phyloP scores from a whole-genome alignment of 1,140 invertebrate species.

The Xylocopa sonorina region DNA sequence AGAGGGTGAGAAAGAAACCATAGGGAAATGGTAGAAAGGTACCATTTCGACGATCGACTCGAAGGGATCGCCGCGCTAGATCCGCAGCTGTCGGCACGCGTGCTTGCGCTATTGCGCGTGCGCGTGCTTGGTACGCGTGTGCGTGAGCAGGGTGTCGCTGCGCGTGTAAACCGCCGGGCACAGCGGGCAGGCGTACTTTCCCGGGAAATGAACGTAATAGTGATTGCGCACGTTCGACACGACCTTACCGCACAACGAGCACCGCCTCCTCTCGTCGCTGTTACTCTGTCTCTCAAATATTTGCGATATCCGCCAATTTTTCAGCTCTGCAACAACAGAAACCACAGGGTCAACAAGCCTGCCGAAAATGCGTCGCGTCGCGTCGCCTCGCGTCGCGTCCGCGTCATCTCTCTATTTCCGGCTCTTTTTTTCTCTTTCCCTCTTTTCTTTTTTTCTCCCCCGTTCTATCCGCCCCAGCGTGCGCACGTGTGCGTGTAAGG shows the following conservation, averaged over 20 bases:
- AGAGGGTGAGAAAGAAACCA: too few species aligned
- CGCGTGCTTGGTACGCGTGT: constrained; percentile 86
- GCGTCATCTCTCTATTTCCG: constrained; percentile 5
- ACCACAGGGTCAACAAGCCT: constrained; percentile 79
- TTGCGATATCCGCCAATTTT: constrained; percentile 86
- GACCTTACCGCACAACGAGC: constrained; percentile 86
- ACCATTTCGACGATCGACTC: constrained; percentile 21
- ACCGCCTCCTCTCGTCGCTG: constrained; percentile 85
- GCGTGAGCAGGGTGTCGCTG: constrained; percentile 85
- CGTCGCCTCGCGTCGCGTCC: constrained; percentile 63
- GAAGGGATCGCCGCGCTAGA: constrained; percentile 40
- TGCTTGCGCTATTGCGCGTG: constrained; percentile 64
- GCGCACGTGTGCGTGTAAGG: constrained; percentile 57
- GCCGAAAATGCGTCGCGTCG: constrained; percentile 63
- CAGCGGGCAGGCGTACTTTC: constrained; percentile 85
- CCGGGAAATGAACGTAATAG: constrained; percentile 87
- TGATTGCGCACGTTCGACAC: constrained; percentile 87
- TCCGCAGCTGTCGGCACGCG: constrained; percentile 34
- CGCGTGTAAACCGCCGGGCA: constrained; percentile 86
- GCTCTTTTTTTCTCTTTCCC: background rate
- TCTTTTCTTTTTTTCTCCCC: background rate
- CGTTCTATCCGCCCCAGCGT: background rate
- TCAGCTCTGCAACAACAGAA: constrained; percentile 85
- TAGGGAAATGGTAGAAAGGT: too few species aligned
- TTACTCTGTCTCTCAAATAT: constrained; percentile 85